Conservation (phyloP, 30 jellyfish, hydroid and myxozoan species). For the Nemopilema nomurai region DNA sequence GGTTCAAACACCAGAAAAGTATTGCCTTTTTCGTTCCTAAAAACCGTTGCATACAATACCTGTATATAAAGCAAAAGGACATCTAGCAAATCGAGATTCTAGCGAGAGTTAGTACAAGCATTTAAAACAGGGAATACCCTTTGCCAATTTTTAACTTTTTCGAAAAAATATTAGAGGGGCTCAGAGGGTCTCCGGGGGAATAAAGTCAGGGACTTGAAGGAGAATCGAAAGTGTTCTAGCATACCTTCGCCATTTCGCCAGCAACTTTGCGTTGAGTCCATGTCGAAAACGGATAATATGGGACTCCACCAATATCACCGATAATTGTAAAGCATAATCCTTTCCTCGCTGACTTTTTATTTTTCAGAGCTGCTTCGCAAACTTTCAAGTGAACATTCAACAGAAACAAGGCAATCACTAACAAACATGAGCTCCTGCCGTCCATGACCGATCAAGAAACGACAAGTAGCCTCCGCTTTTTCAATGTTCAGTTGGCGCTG, state of each 20-base stretch:
- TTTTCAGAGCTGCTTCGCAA: not conserved
- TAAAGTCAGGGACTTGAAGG: too few species aligned
- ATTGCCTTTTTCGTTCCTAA: too few species aligned
- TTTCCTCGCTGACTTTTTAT: slow-evolving; percentile 1
- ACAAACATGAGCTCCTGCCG: not conserved
- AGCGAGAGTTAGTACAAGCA: too few species aligned
- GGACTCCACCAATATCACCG: slow-evolving; percentile 96
- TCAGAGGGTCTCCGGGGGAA: too few species aligned
- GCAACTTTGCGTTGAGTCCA: slow-evolving; percentile 89
- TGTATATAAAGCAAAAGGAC: too few species aligned
- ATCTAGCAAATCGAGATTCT: too few species aligned
- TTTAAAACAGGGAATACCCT: too few species aligned
- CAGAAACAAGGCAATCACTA: not conserved
- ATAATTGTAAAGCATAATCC: slow-evolving; percentile 75
- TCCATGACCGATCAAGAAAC: not conserved
- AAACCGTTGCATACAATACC: too few species aligned
- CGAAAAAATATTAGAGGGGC: too few species aligned
- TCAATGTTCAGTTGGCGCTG: not conserved
- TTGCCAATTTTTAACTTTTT: too few species aligned
- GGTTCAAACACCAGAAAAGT: too few species aligned
- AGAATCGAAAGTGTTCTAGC: too few species aligned
- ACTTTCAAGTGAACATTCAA: not conserved
- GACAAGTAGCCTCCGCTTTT: not conserved
- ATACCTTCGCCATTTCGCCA: slow-evolving; percentile 88
- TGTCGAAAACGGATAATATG: slow-evolving; percentile 85